phyloP scores from a whole-genome alignment of 1,140 invertebrate genomes.

The Triops cancriformis region DNA sequence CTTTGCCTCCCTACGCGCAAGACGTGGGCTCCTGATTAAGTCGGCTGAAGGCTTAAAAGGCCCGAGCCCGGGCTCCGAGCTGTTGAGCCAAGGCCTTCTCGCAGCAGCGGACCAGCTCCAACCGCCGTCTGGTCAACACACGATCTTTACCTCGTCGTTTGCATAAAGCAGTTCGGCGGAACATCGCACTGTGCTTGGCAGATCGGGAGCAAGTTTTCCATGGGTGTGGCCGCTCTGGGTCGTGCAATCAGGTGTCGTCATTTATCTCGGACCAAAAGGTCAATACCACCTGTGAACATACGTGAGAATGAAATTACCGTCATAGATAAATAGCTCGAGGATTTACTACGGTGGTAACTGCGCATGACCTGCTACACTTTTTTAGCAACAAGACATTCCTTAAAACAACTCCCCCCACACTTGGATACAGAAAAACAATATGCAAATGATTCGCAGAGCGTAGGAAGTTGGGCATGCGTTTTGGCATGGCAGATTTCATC shows the following conservation, averaged over 20 bases:
- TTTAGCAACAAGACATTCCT: too few species aligned
- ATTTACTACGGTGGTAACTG: neutral
- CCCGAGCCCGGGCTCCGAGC: too few species aligned
- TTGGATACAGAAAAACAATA: neutral
- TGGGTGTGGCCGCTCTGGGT: conserved; percentile 1
- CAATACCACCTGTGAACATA: conserved; percentile 9
- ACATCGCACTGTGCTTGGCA: neutral
- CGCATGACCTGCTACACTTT: too few species aligned
- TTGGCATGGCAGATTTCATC: neutral
- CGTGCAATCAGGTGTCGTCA: conserved; percentile 8
- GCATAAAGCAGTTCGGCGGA: neutral
- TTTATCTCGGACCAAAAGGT: neutral
- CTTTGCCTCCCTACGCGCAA: neutral
- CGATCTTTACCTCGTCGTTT: neutral
- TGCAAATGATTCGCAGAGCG: neutral
- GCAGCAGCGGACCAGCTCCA: neutral
- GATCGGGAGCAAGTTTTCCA: conserved; percentile 2
- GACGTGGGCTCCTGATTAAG: neutral
- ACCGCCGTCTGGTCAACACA: neutral
- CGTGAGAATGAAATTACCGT: conserved; percentile 10
- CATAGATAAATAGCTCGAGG: neutral
- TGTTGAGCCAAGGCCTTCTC: too few species aligned
- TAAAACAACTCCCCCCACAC: too few species aligned
- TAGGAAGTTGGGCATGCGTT: neutral
- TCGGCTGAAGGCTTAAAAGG: neutral